Base-by-base conservation (phyloP, 2,888 invertebrate genomes). In the Scaptodrosophila latifasciaeformis region DNA sequence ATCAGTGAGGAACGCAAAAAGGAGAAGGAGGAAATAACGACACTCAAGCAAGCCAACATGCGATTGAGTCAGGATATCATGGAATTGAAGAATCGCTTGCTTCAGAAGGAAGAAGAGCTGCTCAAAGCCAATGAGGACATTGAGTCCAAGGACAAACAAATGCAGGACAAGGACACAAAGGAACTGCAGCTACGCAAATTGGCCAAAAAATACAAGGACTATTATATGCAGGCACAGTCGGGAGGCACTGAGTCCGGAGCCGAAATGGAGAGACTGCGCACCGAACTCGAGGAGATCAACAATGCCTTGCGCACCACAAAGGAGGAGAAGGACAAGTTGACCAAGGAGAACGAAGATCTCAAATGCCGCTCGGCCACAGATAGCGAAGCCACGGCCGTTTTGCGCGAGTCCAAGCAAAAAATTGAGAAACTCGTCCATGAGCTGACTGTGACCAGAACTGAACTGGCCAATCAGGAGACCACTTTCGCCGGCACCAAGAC, bases 121-220 rank as follows among this genome's bases (percentile, higher is more conserved):
- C 85, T 89, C 5, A 90, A 90, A 74, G 79, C 92, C 10, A 89
- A 88, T 15, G 92, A 92, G 75, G 92, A 92, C 46, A 79, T 92
- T 2, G 87, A 89, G 4, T 88, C 87, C 13, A 93, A 92, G 82
- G 92, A 93, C 64, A 90, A 89, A 1, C 87, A 90, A 18, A 86
- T 93, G 10, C 89, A 88, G 34, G 93, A 93, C 65, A 90, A 91
- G 12, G 89, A 89, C 61, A 92, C 90, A 72, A 92, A 92, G 69
- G 92, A 92, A 84, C 86, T 90, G 63, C 91, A 92, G 83, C 91
- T 95, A 31, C 90, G 94, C 67, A 96, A 94, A 84, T 95, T 97
- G 66, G 97, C 96, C 4, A 94, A 96, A 78, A 96, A 96, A 79
- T 97, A 97, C 84, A 97, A 96, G 85, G 92, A 91, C 7, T 93